Evolutionary conservation across 92 coral and sea anemone genomes (phyloP).

Genomic region (Siderastrea siderea): DNA sequence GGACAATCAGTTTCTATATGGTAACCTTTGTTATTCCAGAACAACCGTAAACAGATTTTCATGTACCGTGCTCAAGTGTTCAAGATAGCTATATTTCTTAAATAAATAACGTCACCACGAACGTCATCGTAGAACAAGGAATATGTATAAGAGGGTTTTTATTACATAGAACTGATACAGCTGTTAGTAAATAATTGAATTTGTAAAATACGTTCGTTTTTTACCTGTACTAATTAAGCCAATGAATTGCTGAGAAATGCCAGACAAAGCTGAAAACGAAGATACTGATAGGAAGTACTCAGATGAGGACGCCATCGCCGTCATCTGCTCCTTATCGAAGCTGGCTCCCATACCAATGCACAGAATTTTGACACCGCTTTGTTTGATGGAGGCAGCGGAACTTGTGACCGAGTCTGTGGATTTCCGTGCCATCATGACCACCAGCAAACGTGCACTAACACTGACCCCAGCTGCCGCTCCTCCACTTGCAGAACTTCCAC

Average conservation of each 20-base stretch:
- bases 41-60: too few relatives aligned
- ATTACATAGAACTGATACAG: too few relatives aligned
- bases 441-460: constrained; percentile 63
- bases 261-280: constrained; percentile 56
- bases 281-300: constrained; percentile 63
- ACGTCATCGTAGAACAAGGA: too few relatives aligned
- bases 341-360: constrained; percentile 80
- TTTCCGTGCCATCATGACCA: constrained; percentile 83
- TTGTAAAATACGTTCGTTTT: too few relatives aligned
- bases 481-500: constrained; percentile 58
- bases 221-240: constrained; percentile 66
- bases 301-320: constrained; percentile 72
- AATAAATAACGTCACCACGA: too few relatives aligned
- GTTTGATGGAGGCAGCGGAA: constrained; percentile 55
- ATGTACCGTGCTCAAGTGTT: too few relatives aligned
- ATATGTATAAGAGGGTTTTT: too few relatives aligned
- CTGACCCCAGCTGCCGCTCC: constrained; percentile 77
- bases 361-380: constrained; percentile 59
- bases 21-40: too few relatives aligned
- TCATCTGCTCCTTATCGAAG: constrained; percentile 65
- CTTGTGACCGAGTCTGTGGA: constrained; percentile 71
- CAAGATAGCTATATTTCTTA: too few relatives aligned
- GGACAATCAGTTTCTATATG: too few relatives aligned
- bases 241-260: constrained; percentile 64
- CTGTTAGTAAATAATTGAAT: too few relatives aligned